These are phyloP conservation scores for Thermophis baileyi DNA, from an alignment of 2,113 vertebrate species.

Conservation along the genomic window DNA sequence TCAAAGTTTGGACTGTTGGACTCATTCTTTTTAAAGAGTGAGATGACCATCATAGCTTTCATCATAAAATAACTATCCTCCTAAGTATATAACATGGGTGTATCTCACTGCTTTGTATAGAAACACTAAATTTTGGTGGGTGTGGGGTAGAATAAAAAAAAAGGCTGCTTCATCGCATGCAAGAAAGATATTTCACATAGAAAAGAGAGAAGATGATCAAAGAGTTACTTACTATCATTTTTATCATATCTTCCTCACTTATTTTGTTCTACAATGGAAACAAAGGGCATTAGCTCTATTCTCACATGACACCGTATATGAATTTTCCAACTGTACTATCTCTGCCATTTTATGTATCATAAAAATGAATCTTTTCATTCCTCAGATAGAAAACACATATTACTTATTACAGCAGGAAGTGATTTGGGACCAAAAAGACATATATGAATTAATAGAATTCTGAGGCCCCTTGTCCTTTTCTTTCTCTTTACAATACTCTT, in stretches of 20 bases:
- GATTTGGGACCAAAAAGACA: neutral
- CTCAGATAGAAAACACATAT: neutral
- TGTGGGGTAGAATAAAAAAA: neutral
- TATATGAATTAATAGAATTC: neutral
- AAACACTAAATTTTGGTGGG: neutral
- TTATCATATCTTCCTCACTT: rapidly evolving
- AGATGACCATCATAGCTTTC: neutral
- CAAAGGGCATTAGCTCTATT: neutral
- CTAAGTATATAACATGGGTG: neutral
- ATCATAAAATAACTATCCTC: neutral
- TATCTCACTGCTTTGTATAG: neutral
- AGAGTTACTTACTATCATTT: neutral
- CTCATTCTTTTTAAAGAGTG: neutral
- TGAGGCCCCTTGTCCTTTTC: neutral
- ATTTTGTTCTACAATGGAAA: neutral
- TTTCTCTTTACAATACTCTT: neutral
- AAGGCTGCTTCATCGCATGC: neutral
- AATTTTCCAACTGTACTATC: neutral
- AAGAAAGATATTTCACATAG: neutral
- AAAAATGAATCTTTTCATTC: neutral
- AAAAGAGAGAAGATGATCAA: neutral
- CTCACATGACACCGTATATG: neutral
- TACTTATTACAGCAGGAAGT: neutral
- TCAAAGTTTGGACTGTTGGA: neutral
- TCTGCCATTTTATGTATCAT: neutral